A percentile compares a stretch with the other conserved stretches of the same genome.
These are phyloP conservation scores for Zenarchopterus dispar DNA, from an alignment of 2,797 vertebrate genomes.

Conservation along the genomic window DNA sequence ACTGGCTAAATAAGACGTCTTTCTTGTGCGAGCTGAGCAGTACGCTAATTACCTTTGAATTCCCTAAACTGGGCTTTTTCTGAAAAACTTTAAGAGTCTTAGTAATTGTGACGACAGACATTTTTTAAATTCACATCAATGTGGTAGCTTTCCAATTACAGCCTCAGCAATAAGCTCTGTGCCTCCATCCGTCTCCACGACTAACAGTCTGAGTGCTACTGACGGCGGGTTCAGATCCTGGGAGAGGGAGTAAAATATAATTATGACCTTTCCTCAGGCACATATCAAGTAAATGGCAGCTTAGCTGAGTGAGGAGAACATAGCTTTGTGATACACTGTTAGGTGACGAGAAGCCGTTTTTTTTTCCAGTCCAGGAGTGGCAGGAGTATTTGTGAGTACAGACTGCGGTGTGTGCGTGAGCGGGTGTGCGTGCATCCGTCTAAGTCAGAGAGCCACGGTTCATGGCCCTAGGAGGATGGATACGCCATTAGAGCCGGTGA, in stretches of 20 bases:
- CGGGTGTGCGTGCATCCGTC: conserved; percentile 41
- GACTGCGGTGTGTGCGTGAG: background rate
- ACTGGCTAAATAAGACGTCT: conserved; percentile 51
- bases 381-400: conserved; percentile 41
- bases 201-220: conserved; percentile 20
- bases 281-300: conserved; percentile 42
- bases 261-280: conserved; percentile 54
- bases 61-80: conserved; percentile 58
- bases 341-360: conserved; percentile 22
- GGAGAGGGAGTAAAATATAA: conserved; percentile 45
- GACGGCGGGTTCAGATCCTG: conserved; percentile 33
- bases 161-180: conserved; percentile 28
- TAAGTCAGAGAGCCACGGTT: conserved; percentile 53
- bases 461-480: conserved; percentile 73
- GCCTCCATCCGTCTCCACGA: conserved; percentile 10
- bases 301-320: conserved; percentile 50
- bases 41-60: conserved; percentile 64
- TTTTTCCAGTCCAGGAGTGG: conserved; percentile 7
- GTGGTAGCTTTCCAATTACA: conserved; percentile 67
- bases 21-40: conserved; percentile 35
- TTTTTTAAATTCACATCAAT: conserved; percentile 72
- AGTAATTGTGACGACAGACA: conserved; percentile 41
- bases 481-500: conserved; percentile 76
- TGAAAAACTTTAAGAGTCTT: conserved; percentile 40
- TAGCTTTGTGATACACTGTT: conserved; percentile 11